A percentile compares a stretch with the other conserved stretches of the same genome.
Conservation (phyloP, 2,797 vertebrate species). For the Phalanger gymnotis region DNA sequence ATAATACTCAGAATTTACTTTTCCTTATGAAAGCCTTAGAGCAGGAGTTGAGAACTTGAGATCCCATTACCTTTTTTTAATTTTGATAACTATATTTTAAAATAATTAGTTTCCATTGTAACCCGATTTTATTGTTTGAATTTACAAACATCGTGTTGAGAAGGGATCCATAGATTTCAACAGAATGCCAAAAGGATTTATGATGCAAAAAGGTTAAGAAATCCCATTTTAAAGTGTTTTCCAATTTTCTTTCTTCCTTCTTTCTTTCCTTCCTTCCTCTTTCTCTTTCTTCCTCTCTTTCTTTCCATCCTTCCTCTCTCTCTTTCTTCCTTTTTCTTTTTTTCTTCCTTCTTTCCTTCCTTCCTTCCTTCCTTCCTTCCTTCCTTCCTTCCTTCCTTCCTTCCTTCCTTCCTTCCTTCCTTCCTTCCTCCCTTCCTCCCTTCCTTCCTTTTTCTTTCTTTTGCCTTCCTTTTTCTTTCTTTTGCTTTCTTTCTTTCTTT, state of each 20-base stretch:
- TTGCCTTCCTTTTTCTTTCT: too few species aligned
- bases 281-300: too few species aligned
- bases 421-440: too few species aligned
- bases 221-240: neutral
- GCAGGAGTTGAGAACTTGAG: neutral
- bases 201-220: neutral
- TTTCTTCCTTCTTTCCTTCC: too few species aligned
- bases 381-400: too few species aligned
- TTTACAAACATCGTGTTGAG: neutral
- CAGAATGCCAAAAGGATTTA: neutral
- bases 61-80: neutral
- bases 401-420: too few species aligned
- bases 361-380: too few species aligned
- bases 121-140: neutral
- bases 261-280: neutral
- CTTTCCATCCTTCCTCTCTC: accelerated
- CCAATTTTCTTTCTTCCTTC: neutral
- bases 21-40: neutral
- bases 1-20: neutral
- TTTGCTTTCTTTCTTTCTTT: too few species aligned
- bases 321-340: too few species aligned
- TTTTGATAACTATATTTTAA: neutral
- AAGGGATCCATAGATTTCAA: neutral
- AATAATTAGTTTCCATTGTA: neutral
- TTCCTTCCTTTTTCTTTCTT: too few species aligned